These are phyloP conservation scores for Resseliella maxima DNA, from an alignment of 2,888 invertebrate genomes.

Conservation along the genomic window DNA sequence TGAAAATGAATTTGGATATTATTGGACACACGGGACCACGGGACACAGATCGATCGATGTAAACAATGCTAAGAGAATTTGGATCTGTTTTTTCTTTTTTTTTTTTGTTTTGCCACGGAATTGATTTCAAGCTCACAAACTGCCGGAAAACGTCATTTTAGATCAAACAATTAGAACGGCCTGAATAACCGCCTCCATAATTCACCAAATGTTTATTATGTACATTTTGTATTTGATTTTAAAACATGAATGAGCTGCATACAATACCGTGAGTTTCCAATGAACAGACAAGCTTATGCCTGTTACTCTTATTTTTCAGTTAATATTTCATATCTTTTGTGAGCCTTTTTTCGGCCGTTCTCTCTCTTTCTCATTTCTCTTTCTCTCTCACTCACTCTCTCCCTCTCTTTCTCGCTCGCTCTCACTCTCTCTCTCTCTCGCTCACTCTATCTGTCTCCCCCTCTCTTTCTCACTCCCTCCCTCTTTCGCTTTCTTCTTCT, in stretches of 20 bases:
- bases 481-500: too few species aligned
- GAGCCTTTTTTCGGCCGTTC: too few species aligned
- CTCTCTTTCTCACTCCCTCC: too few species aligned
- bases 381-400: too few species aligned
- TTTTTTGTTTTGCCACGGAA: too few species aligned
- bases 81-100: too few species aligned
- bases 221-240: background rate
- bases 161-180: background rate
- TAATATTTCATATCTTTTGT: constrained; percentile 26
- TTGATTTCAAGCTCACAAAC: too few species aligned
- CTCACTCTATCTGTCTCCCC: too few species aligned
- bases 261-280: background rate
- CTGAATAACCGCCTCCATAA: background rate
- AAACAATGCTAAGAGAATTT: background rate
- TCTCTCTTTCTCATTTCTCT: too few species aligned
- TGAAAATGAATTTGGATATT: too few species aligned
- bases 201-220: background rate
- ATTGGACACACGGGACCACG: background rate
- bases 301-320: background rate
- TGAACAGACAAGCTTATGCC: background rate
- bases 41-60: background rate
- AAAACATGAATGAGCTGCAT: background rate
- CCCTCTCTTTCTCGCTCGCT: too few species aligned
- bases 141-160: background rate
- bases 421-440: too few species aligned